These are phyloP conservation scores for Calephelis virginiensis DNA, from an alignment of 1,140 invertebrate species.

Conservation along the genomic window DNA sequence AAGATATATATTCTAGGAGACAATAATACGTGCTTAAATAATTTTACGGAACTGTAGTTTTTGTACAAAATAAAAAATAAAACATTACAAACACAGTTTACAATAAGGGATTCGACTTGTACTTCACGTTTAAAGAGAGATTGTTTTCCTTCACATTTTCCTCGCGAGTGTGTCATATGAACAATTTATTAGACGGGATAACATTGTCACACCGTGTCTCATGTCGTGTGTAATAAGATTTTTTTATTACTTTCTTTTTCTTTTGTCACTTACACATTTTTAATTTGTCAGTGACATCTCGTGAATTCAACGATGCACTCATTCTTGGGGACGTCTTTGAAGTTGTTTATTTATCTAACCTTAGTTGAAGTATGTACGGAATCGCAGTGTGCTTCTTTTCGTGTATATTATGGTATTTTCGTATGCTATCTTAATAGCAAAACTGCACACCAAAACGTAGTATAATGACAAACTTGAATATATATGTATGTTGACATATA, in stretches of 20 bases:
- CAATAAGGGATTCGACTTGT: conserved; percentile 67
- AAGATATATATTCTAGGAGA: too few species aligned
- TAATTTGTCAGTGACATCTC: conserved; percentile 1
- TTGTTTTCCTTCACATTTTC: conserved; percentile 60
- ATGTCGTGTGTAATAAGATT: conserved; percentile 59
- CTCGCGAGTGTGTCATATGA: conserved; percentile 56
- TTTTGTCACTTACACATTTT: conserved; percentile 21
- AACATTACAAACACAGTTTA: conserved; percentile 59
- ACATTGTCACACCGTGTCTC: conserved; percentile 62
- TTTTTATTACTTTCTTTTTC: conserved; percentile 47
- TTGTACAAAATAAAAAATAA: conserved; percentile 24
- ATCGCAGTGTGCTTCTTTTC: too few species aligned
- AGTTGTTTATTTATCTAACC: too few species aligned
- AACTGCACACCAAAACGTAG: too few species aligned
- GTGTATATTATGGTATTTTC: too few species aligned
- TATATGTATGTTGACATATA: too few species aligned
- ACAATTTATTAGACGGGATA: conserved; percentile 73
- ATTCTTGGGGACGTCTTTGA: too few species aligned
- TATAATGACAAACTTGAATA: too few species aligned
- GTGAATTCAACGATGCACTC: conserved; percentile 59
- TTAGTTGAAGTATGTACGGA: too few species aligned
- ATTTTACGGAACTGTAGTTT: too few species aligned
- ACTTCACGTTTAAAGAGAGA: conserved; percentile 59
- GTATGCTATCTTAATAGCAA: too few species aligned
- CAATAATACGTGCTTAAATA: too few species aligned